These are phyloP conservation scores for Petaurus breviceps DNA, from an alignment of 2,113 vertebrate genomes.

Conservation along the genomic window DNA sequence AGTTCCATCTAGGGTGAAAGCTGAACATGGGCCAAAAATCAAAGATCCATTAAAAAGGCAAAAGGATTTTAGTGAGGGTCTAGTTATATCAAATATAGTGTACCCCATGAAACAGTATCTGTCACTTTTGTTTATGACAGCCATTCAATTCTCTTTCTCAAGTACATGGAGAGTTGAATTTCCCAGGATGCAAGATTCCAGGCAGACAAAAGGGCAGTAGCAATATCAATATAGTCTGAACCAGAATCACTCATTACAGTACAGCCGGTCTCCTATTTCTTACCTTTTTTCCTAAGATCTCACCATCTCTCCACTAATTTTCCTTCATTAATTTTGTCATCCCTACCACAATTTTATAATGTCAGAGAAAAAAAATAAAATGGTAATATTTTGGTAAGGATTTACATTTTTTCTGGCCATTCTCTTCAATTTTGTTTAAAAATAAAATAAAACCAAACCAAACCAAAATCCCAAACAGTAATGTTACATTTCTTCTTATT, in stretches of 20 bases:
- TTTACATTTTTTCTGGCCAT: neutral
- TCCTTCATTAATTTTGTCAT: neutral
- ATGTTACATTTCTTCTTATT: neutral
- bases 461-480: neutral
- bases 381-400: neutral
- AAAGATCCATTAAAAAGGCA: slow-evolving; percentile 21
- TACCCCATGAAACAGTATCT: neutral
- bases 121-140: slow-evolving; percentile 15
- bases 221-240: neutral
- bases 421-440: neutral
- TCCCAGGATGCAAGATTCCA: neutral
- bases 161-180: neutral
- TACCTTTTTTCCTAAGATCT: neutral
- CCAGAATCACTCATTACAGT: neutral
- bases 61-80: neutral
- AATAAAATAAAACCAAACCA: neutral
- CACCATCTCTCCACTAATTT: neutral
- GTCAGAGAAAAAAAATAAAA: neutral
- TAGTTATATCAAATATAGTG: neutral
- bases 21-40: neutral
- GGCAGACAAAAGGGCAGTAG: neutral
- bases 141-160: neutral
- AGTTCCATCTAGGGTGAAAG: slow-evolving; percentile 17
- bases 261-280: neutral
- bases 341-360: neutral